Percentiles rank a stretch among this genome's conserved stretches.
phyloP scores from a whole-genome alignment of 2,797 vertebrate genomes.

The Botia almorhae region DNA sequence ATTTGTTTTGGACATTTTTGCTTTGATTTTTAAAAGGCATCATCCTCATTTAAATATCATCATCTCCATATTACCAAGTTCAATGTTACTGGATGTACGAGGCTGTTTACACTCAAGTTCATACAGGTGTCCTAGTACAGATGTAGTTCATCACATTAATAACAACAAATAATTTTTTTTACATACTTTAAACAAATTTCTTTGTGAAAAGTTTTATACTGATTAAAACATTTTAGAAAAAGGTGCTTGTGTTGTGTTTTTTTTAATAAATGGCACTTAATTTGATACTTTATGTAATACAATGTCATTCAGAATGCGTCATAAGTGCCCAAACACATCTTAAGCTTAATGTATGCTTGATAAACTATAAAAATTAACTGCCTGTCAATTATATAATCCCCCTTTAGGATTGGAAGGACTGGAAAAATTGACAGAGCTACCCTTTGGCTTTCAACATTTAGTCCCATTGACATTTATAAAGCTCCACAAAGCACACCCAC shows the following conservation, averaged over 20 bases:
- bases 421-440: neutral
- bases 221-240: too few relatives aligned
- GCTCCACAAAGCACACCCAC: conserved; percentile 11
- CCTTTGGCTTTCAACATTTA: conserved; percentile 1
- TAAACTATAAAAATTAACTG: neutral
- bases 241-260: neutral
- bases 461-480: conserved; percentile 19
- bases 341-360: neutral
- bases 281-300: neutral
- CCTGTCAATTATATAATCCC: neutral
- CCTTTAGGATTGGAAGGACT: neutral
- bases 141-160: too few relatives aligned
- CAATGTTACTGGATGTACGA: neutral
- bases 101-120: neutral
- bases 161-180: too few relatives aligned
- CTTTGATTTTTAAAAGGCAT: too few relatives aligned
- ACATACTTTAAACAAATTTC: neutral
- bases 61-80: neutral
- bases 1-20: too few relatives aligned
- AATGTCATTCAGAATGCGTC: neutral
- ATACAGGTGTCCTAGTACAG: neutral
- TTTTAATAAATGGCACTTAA: neutral
- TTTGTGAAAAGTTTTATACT: neutral
- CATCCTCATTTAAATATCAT: too few relatives aligned
- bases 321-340: neutral